Conservation (phyloP, 2,797 vertebrate species). For the Sylvilagus floridanus region DNA sequence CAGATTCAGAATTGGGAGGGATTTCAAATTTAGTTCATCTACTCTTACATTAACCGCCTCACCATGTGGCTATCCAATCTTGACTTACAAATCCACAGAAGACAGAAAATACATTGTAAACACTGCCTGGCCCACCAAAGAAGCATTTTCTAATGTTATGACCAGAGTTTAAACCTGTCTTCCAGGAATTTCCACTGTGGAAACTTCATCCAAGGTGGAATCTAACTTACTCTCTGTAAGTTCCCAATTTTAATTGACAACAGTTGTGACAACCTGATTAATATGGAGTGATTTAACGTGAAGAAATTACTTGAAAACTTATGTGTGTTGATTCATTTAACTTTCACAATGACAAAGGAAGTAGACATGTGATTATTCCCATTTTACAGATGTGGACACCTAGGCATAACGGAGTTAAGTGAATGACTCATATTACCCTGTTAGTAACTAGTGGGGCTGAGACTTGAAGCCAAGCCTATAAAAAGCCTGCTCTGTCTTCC, state of each 20-base stretch:
- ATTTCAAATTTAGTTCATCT: constrained; percentile 19
- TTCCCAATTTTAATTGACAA: not conserved
- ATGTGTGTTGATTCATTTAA: not conserved
- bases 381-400: not conserved
- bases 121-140: not conserved
- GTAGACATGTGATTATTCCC: not conserved
- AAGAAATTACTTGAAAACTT: not conserved
- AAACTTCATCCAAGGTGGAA: not conserved
- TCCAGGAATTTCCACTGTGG: not conserved
- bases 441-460: not conserved
- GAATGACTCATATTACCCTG: not conserved
- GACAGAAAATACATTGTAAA: not conserved
- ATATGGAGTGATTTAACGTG: not conserved
- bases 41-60: not conserved
- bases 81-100: not conserved
- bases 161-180: not conserved
- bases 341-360: not conserved
- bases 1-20: not conserved
- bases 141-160: not conserved
- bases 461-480: not conserved
- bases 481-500: too few species aligned
- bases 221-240: not conserved
- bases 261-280: not conserved
- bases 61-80: not conserved
- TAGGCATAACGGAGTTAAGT: not conserved